phyloP scores from a whole-genome alignment of 1,140 invertebrate species.

The Manduca sexta region DNA sequence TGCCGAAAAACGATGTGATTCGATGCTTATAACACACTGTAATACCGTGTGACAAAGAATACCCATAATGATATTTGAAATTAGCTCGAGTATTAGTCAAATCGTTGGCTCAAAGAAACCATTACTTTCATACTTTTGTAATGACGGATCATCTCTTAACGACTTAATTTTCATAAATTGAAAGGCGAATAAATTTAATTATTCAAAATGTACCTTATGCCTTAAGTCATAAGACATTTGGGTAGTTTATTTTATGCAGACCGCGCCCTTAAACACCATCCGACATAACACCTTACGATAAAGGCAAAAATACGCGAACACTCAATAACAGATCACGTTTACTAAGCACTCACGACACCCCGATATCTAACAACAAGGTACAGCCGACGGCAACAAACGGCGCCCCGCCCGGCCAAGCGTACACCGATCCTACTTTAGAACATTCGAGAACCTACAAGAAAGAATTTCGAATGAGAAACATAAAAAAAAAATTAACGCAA shows the following conservation, averaged over 20 bases:
- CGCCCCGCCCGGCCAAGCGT: conserved; percentile 44
- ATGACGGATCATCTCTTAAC: no score
- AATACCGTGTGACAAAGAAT: no score
- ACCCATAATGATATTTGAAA: no score
- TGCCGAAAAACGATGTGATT: no score
- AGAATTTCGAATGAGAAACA: conserved; percentile 43
- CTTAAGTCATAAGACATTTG: no score
- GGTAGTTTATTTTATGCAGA: no score
- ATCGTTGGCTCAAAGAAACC: no score
- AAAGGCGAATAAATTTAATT: not conserved
- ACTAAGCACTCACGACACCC: conserved; percentile 1
- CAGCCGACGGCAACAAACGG: conserved; percentile 22
- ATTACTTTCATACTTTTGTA: no score
- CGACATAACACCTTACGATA: not conserved
- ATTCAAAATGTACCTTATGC: no score
- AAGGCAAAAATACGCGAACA: not conserved
- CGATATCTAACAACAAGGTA: conserved; percentile 10
- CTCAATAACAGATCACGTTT: not conserved
- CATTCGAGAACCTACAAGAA: conserved; percentile 63
- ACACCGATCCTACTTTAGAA: conserved; percentile 69
- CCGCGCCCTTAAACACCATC: no score
- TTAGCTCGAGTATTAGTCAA: no score
- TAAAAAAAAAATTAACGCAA: conserved; percentile 10
- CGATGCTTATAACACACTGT: no score
- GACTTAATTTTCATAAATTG: not conserved